A percentile compares a stretch with the other conserved stretches of the same genome.
phyloP scores from a whole-genome alignment of 1,140 invertebrate genomes.

The Diachasma alloeum region DNA sequence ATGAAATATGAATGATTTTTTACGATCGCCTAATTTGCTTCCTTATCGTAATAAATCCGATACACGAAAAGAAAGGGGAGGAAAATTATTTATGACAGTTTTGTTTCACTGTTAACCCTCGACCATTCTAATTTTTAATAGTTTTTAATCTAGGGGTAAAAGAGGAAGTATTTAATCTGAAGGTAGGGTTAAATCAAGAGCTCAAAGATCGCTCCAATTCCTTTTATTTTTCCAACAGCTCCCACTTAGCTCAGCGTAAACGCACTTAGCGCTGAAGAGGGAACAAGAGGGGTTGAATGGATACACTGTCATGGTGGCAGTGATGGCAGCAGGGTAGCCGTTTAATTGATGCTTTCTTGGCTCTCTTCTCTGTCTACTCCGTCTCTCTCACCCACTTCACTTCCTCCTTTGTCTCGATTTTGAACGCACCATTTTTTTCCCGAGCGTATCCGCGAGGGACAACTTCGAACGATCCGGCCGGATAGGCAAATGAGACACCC shows the following conservation, averaged over 20 bases:
- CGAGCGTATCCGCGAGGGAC: not conserved
- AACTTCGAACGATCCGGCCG: constrained; percentile 17
- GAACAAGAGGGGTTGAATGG: not conserved
- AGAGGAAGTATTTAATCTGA: not conserved
- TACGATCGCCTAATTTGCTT: no score
- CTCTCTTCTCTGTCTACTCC: not conserved
- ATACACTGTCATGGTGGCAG: not conserved
- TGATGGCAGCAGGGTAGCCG: not conserved
- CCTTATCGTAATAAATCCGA: no score
- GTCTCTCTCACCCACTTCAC: not conserved
- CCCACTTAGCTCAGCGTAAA: constrained; percentile 23
- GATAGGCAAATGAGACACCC: constrained; percentile 24
- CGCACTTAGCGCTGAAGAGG: constrained; percentile 23
- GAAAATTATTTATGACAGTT: no score
- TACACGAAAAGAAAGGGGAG: no score
- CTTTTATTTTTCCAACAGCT: constrained; percentile 3
- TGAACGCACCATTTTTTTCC: constrained; percentile 7
- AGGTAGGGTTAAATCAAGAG: not conserved
- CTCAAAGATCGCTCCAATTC: not conserved
- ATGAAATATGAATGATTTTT: no score
- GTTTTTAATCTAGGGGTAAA: not conserved
- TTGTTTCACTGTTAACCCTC: no score
- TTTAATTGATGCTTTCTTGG: constrained; percentile 26
- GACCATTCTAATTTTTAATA: not conserved
- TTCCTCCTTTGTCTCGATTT: not conserved